Conservation (phyloP, 2,797 vertebrate genomes). For the Sphenopsis melanotis region DNA sequence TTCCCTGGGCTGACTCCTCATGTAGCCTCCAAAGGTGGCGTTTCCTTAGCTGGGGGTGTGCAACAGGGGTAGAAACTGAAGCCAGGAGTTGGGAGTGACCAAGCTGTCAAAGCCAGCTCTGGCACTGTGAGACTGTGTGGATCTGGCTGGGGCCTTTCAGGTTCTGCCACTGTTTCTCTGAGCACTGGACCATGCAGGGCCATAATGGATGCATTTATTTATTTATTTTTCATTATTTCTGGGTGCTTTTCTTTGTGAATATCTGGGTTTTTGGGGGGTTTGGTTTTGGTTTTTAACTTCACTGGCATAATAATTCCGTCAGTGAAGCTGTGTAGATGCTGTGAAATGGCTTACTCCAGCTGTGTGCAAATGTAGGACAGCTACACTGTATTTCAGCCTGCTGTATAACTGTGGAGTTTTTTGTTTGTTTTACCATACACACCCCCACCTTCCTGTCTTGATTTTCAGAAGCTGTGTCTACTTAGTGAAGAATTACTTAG, state of each 20-base stretch:
- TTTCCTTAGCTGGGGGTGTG: not conserved
- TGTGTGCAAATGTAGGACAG: not conserved
- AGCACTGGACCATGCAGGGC: fast-evolving
- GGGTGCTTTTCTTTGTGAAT: not conserved
- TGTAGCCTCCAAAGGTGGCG: not conserved
- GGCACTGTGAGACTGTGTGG: fast-evolving
- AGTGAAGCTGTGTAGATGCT: not conserved
- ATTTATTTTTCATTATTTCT: not conserved
- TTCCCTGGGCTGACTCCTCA: not conserved
- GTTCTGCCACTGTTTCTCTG: not conserved
- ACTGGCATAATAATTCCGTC: not conserved
- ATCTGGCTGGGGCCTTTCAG: not conserved
- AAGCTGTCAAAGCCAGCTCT: too few species aligned
- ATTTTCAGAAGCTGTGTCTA: not conserved
- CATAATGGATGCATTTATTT: not conserved
- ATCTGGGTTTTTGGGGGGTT: fast-evolving
- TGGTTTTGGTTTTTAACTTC: not conserved
- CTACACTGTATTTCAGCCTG: not conserved
- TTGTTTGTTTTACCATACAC: not conserved
- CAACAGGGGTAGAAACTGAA: not conserved
- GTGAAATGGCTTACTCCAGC: not conserved
- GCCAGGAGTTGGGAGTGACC: not conserved
- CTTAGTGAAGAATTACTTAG: not conserved
- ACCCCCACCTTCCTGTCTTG: fast-evolving
- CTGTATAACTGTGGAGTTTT: not conserved